Evolutionary conservation across 64 coral and sea anemone species (phyloP).

Genomic region (Porites australiensis): DNA sequence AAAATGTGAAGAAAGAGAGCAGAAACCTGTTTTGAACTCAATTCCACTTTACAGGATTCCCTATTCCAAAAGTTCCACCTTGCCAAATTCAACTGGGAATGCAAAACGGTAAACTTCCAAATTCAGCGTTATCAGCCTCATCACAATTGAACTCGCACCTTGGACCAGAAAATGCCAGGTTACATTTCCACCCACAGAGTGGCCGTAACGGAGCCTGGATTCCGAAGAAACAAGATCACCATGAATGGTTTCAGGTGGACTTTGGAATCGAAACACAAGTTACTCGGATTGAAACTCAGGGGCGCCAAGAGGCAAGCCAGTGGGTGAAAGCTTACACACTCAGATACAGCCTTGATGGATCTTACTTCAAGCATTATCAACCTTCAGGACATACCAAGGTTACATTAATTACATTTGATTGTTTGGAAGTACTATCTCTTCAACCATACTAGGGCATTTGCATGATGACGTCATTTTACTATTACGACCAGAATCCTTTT

Average conservation of each 20-base stretch:
- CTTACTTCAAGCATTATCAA: constrained; percentile 14
- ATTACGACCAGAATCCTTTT: too few species aligned
- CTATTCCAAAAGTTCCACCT: not conserved
- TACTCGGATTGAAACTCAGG: constrained; percentile 13
- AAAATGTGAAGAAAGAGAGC: too few species aligned
- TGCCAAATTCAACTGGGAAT: constrained; percentile 23
- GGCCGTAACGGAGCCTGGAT: constrained; percentile 15
- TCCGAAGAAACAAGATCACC: not conserved
- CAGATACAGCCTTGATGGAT: not conserved
- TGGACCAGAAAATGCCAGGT: constrained; percentile 15
- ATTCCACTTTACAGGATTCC: not conserved
- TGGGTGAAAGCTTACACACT: constrained; percentile 27
- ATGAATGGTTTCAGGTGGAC: constrained; percentile 37
- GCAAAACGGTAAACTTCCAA: constrained; percentile 14
- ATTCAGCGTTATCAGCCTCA: constrained; percentile 25
- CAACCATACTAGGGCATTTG: too few species aligned
- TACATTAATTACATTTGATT: not conserved
- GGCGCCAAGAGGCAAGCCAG: not conserved
- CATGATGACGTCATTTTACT: too few species aligned
- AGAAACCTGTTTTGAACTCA: too few species aligned
- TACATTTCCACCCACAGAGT: not conserved
- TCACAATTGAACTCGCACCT: not conserved
- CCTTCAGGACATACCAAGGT: constrained; percentile 7
- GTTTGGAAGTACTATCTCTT: too few species aligned
- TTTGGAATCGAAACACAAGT: not conserved